phyloP scores from a whole-genome alignment of 2,888 invertebrate species.

The Parnassius apollo region DNA sequence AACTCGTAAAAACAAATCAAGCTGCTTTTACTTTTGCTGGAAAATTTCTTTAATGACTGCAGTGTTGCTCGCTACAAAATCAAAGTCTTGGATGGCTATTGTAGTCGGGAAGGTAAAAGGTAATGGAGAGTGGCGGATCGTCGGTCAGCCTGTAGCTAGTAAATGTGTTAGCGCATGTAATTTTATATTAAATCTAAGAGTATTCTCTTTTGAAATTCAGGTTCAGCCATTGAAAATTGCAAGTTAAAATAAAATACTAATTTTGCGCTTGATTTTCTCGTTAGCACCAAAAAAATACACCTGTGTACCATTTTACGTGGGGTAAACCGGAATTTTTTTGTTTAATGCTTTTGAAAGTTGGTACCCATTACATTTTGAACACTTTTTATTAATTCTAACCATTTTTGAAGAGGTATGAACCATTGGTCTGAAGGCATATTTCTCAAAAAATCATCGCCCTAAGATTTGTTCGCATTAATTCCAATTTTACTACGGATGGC shows the following conservation, averaged over 20 bases:
- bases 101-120: slow-evolving; percentile 4
- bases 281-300: not conserved
- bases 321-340: too few relatives aligned
- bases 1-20: not conserved
- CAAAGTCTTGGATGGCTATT: slow-evolving; percentile 15
- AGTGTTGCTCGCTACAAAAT: slow-evolving; percentile 6
- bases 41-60: slow-evolving; percentile 5
- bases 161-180: slow-evolving; percentile 20
- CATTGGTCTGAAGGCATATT: too few relatives aligned
- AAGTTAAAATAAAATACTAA: not conserved
- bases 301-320: too few relatives aligned
- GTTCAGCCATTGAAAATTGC: not conserved
- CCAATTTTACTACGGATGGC: too few relatives aligned
- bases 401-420: too few relatives aligned
- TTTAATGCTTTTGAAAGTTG: too few relatives aligned
- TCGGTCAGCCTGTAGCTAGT: slow-evolving; percentile 10
- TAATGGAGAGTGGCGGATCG: slow-evolving; percentile 1
- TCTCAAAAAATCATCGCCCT: too few relatives aligned
- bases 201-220: slow-evolving; percentile 1
- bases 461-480: too few relatives aligned
- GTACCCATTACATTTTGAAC: too few relatives aligned
- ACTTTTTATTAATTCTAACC: too few relatives aligned
- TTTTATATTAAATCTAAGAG: slow-evolving; percentile 15
- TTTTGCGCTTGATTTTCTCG: too few relatives aligned
- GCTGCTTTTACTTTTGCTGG: not conserved